Percentiles rank a stretch among this genome's conserved stretches.
phyloP scores from a whole-genome alignment of 2,888 invertebrate species.

The Ochropacha duplaris region DNA sequence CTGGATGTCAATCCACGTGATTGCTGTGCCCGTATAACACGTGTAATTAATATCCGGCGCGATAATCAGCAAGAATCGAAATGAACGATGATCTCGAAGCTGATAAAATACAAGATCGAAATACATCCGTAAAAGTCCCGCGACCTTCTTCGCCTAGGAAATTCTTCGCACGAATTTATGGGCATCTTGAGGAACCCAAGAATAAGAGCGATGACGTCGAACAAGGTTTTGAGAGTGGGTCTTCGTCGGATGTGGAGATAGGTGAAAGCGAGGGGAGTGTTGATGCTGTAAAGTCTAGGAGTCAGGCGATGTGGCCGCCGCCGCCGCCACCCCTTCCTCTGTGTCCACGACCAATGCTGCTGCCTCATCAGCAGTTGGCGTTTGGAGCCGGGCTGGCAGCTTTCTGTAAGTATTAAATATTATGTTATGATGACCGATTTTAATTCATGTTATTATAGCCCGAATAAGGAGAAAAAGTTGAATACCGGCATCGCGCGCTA shows the following conservation, averaged over 20 bases:
- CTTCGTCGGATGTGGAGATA: conserved; percentile 76
- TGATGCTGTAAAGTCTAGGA: conserved; percentile 27
- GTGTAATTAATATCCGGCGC: conserved; percentile 26
- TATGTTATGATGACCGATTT: neutral
- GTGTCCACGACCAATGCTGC: conserved; percentile 69
- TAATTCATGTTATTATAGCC: too few relatives aligned
- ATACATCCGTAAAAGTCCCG: conserved; percentile 50
- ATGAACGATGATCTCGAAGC: conserved; percentile 48
- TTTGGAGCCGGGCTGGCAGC: conserved; percentile 84
- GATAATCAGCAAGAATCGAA: conserved; percentile 11
- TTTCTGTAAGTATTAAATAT: conserved; percentile 71
- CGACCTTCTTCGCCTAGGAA: conserved; percentile 90
- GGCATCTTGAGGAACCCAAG: conserved; percentile 85
- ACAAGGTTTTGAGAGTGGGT: conserved; percentile 58
- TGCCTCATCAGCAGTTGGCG: conserved; percentile 78
- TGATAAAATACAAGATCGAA: conserved; percentile 34
- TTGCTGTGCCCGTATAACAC: conserved; percentile 44
- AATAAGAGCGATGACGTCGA: conserved; percentile 30
- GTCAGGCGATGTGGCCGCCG: conserved; percentile 48
- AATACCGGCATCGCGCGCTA: too few relatives aligned
- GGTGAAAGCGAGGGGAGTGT: conserved; percentile 47
- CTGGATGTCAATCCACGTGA: conserved; percentile 63
- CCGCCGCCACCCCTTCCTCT: conserved; percentile 64
- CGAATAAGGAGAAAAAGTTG: too few relatives aligned
- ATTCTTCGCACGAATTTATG: conserved; percentile 91